phyloP scores from a whole-genome alignment of 2,888 invertebrate species.

The Metopia argyrocephala region DNA sequence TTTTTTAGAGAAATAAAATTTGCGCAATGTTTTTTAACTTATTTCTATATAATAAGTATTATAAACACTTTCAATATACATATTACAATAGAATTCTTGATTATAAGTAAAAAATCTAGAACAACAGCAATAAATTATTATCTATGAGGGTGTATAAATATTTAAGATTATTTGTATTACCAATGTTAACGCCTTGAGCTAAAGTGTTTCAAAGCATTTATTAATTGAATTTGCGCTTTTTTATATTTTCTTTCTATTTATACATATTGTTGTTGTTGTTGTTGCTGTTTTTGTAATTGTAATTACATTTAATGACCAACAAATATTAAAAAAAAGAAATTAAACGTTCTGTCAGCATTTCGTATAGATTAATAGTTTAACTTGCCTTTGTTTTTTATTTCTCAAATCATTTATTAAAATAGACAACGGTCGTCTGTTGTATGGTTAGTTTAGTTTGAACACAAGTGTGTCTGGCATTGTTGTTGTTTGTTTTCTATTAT shows the following conservation, averaged over 20 bases:
- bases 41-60: too few relatives aligned
- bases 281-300: neutral
- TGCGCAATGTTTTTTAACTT: too few relatives aligned
- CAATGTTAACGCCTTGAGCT: constrained; percentile 61
- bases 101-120: too few relatives aligned
- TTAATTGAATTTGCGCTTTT: constrained; percentile 16
- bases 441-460: too few relatives aligned
- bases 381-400: too few relatives aligned
- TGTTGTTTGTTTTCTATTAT: too few relatives aligned
- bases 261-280: neutral
- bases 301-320: constrained; percentile 42
- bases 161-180: constrained; percentile 4
- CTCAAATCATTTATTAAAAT: too few relatives aligned
- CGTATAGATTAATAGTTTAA: neutral
- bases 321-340: neutral
- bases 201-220: constrained; percentile 36
- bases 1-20: too few relatives aligned
- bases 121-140: neutral
- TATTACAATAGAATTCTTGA: too few relatives aligned
- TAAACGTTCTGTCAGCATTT: neutral
- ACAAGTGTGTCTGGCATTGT: too few relatives aligned
- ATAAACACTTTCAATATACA: too few relatives aligned
- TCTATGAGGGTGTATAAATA: neutral
- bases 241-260: neutral
- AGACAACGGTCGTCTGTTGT: too few relatives aligned